Evolutionary conservation across 2,888 invertebrate species (phyloP), one percentile per base, ranked within the genome.

Genomic region (Syrista parreyssii): DNA sequence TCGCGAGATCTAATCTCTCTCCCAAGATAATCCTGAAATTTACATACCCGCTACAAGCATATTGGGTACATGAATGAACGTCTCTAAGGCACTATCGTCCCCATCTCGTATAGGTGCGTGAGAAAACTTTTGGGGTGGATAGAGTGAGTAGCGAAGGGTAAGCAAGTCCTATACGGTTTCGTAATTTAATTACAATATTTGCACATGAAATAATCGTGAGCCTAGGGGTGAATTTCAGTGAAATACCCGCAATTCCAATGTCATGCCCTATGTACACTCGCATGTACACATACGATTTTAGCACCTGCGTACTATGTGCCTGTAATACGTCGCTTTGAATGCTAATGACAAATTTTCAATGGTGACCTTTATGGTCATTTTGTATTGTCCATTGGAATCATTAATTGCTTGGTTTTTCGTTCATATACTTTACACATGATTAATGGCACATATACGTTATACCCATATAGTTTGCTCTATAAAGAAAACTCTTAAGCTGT

Each of bases 101-200:
- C 15, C 23, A 55, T 55, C 23, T 23, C 23, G 55, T 55, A 55
- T 23, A 55, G 55, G 55, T 23, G 55, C 55, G 55, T 23, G 55
- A 6, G 55, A 23, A 9, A 55, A 23, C 9, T 55, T 55, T 55
- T 23, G 55, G 55, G 23, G 55, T 23, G 55, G 23, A 55, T 55
- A 23, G 23, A 55, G 6, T 55, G 23, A 55, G 55, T 23, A 23
- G 9, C 55, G 6, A 55, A 55, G 55, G 23, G 55, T 55, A 23
- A 55, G 55, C 55, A 55, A 55, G 55, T 55, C 55, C 9, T 55
- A 55, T 55, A 23, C 23, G 9, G 1, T 55, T 72, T 73, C 72
- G 69, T 76, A 73, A 79, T 80, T 73, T 75, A 79, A 79, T 79
- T 76, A 77, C 55, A 73, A 71, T 77, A 80, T 79, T 80, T 78